Evolutionary conservation across 2,797 vertebrate genomes (phyloP), one percentile per base, ranked within the genome.

Genomic region (Philypnodon macrostomus): DNA sequence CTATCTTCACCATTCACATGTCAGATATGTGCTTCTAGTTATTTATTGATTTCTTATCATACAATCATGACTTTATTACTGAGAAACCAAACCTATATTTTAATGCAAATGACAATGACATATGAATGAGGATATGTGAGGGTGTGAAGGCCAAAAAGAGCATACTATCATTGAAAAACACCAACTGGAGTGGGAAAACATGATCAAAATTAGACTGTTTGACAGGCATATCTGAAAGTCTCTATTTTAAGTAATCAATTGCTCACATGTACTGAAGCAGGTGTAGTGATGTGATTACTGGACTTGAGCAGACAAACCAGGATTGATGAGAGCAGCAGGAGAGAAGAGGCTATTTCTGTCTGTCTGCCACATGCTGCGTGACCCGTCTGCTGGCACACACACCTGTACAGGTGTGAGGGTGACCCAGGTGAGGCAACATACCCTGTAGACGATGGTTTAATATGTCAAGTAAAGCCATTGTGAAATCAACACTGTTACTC

Each of bases 241-340:
- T 16, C 24, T 29, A 10, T 40, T n/a, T n/a, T n/a, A n/a, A n/a
- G n/a, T n/a, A n/a, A n/a, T n/a, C n/a, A n/a, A n/a, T n/a, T 18
- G 4, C 10, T 39, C 17, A 73, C 27, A 26, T 53, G 47, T 60
- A 53, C 58, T 30, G 50, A 56, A 73, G 73, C 69, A 75, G 72
- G 51, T 72, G 69, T 38, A 57, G 50, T 12, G 24, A 53, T 69
- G 63, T 68, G 58, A 82, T 80, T 66, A 80, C 63, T 19, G 23
- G 44, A 49, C 24, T 51, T 10, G 42, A 65, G 62, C 37, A 14
- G 60, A 74, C 67, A 70, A 70, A 75, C 51, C 36, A 73, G 72
- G 66, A 79, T 73, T 70, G 76, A 85, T 81, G 77, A 69, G 62
- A 63, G n/a, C 70, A 51, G 67, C 63, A 63, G 67, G 61, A 36